phyloP scores from a whole-genome alignment of 2,888 invertebrate species.

The Branchipolynoe longqiensis region DNA sequence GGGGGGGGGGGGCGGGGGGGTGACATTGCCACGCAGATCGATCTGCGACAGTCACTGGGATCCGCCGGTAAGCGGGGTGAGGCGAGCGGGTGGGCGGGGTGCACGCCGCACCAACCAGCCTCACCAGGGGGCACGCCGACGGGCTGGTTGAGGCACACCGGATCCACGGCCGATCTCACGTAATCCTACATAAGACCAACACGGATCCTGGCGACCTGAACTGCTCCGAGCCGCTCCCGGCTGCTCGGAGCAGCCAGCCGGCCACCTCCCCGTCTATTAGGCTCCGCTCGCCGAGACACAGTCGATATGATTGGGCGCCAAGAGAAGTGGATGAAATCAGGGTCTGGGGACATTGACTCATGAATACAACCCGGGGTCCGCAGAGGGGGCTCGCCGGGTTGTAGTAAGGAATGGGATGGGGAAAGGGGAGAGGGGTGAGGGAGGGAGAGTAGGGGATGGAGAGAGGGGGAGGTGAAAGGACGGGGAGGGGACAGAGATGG shows the following conservation, averaged over 20 bases:
- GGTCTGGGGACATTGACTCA: constrained; percentile 2
- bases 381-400: neutral
- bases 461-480: neutral
- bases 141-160: neutral
- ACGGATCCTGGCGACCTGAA: neutral
- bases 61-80: too few species aligned
- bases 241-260: neutral
- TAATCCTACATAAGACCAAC: constrained; percentile 10
- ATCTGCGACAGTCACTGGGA: too few species aligned
- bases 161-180: neutral
- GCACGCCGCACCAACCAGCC: neutral
- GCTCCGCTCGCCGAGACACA: neutral
- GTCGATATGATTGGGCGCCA: constrained; percentile 23
- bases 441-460: neutral
- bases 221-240: neutral
- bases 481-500: neutral
- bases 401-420: neutral
- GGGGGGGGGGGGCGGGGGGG: too few species aligned
- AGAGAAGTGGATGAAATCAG: constrained; percentile 10
- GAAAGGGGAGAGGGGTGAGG: neutral
- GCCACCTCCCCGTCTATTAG: neutral
- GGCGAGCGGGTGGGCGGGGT: neutral
- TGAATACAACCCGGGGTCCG: neutral
- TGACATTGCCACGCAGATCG: too few species aligned
- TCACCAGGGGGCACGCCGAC: neutral